Evolutionary conservation across 2,113 vertebrate species (phyloP).

Genomic region (Cyanoramphus novaezelandiae): DNA sequence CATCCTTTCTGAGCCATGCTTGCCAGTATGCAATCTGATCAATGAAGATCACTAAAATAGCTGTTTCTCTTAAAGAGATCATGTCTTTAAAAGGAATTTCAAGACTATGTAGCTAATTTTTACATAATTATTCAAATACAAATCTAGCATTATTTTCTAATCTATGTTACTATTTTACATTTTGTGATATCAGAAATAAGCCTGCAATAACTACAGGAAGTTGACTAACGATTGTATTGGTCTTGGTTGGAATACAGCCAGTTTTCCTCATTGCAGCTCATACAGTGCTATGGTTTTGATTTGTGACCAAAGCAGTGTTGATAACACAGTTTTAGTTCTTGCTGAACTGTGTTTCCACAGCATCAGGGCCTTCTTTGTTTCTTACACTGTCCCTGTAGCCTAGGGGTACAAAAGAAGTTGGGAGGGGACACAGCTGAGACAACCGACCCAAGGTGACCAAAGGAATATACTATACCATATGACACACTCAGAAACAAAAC

Average conservation of each 20-base stretch:
- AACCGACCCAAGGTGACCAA: neutral
- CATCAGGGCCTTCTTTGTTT: neutral
- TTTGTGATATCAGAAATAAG: neutral
- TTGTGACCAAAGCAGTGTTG: neutral
- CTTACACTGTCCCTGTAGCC: neutral
- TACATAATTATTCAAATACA: neutral
- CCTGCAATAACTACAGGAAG: neutral
- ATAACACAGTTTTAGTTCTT: neutral
- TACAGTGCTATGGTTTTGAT: neutral
- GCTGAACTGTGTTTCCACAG: neutral
- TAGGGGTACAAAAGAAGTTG: neutral
- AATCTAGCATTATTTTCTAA: neutral
- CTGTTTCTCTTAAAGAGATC: neutral
- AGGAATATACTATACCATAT: neutral
- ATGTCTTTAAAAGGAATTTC: neutral
- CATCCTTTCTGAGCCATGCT: neutral
- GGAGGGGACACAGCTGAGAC: neutral
- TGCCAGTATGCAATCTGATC: neutral
- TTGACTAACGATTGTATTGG: neutral
- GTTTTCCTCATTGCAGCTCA: neutral
- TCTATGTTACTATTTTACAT: neutral
- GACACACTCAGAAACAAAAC: neutral
- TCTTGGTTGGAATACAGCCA: neutral
- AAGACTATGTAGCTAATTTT: neutral
- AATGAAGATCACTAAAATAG: neutral